Conservation (phyloP, 2,113 vertebrate species). For the Neopipo cinnamomea region DNA sequence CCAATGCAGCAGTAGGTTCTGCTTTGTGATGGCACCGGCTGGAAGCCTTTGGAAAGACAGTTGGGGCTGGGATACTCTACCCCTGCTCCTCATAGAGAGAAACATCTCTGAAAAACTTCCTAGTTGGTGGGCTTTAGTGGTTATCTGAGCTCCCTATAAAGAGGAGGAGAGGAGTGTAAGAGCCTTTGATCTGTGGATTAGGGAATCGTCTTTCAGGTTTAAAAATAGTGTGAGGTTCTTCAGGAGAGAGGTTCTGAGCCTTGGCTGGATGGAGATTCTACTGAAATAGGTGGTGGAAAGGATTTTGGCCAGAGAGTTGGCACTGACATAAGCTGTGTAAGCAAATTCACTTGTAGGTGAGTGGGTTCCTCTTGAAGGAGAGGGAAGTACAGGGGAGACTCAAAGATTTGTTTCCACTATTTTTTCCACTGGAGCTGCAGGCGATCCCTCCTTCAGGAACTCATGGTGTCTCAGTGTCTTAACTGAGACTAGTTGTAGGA, state of each 20-base stretch:
- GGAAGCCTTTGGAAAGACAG: neutral
- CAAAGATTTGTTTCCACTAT: neutral
- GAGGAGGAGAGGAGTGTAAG: neutral
- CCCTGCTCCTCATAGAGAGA: neutral
- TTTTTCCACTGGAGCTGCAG: neutral
- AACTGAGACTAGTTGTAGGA: neutral
- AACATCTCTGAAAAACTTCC: neutral
- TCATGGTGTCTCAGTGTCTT: neutral
- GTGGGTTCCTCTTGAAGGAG: neutral
- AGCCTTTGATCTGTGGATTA: neutral
- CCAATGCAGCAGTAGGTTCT: rapidly evolving
- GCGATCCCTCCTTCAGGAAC: neutral
- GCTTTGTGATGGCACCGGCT: neutral
- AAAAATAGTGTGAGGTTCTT: neutral
- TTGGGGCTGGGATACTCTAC: neutral
- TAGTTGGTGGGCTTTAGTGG: neutral
- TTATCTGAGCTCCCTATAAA: neutral
- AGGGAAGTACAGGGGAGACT: neutral
- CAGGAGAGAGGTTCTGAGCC: neutral
- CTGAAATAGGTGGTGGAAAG: neutral
- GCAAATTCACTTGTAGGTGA: neutral
- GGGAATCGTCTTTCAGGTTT: neutral
- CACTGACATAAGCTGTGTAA: neutral
- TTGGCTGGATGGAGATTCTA: neutral
- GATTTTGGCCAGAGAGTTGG: neutral